phyloP scores from a whole-genome alignment of 2,888 invertebrate species.

The Aricia artaxerxes region DNA sequence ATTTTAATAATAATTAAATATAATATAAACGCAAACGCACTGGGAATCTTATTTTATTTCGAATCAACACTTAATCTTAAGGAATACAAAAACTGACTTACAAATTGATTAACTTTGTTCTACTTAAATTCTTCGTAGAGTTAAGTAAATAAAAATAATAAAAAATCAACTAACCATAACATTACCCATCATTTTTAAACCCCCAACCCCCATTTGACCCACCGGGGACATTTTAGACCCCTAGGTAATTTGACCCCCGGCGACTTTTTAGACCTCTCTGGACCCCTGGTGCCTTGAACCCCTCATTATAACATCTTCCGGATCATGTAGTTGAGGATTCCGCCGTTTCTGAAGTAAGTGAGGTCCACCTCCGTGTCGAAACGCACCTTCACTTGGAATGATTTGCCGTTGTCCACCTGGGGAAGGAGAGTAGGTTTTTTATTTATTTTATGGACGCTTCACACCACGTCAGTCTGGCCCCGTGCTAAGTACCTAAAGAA shows the following conservation, averaged over 20 bases:
- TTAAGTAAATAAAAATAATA: background rate
- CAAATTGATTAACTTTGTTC: background rate
- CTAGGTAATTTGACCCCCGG: background rate
- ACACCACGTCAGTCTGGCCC: too few relatives aligned
- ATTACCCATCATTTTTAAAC: background rate
- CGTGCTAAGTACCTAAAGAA: too few relatives aligned
- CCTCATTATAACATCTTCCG: conserved; percentile 84
- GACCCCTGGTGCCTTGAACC: background rate
- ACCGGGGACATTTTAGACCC: background rate
- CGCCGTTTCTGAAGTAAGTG: conserved; percentile 94
- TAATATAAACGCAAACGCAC: background rate
- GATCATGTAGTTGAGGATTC: conserved; percentile 99
- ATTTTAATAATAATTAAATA: background rate
- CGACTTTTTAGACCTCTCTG: background rate
- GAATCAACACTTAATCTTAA: background rate
- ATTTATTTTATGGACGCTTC: too few relatives aligned
- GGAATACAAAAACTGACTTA: background rate
- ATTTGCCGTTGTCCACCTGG: conserved; percentile 81
- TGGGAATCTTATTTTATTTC: background rate
- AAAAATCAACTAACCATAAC: background rate
- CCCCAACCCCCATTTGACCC: background rate
- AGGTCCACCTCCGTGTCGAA: conserved; percentile 99
- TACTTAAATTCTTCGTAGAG: background rate
- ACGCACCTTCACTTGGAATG: conserved; percentile 89
- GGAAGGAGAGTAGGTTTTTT: conserved; percentile 34